Evolutionary conservation across 2,113 vertebrate genomes (phyloP), one percentile per base, ranked within the genome.

Genomic region (Procavia capensis): DNA sequence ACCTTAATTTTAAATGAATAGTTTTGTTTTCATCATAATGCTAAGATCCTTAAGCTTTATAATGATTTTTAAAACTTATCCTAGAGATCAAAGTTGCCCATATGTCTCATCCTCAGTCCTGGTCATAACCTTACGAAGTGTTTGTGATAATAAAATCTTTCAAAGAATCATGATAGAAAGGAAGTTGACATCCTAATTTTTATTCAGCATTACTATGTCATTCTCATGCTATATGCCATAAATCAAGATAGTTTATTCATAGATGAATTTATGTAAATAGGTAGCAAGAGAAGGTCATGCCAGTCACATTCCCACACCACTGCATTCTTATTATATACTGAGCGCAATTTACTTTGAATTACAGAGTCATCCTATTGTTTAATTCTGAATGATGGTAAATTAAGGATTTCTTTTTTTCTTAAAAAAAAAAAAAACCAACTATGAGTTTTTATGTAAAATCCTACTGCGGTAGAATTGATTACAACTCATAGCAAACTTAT

Each of bases 201-300:
- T 90, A 87, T 64, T 92, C 25, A 59, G 1, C 39, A 57, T 85
- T 66, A 39, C 63, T 75, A 36, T 74, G 16, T 43, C 63, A 84
- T 64, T 16, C 86, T 90, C 47, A 85, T 85, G 36, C 45, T 70
- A n/a, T 47, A 17, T 70, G 13, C 27, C 76, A 63, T 61, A 76
- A 63, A 63, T 80, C 27, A 64, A 76, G 22, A n/a, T 31, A 88
- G 10, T 20, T 59, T 90, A 70, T 93, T 92, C 75, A 95, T 25
- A 94, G 39, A 57, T 84, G 13, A 81, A 84, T 94, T 88, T 66
- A 93, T 93, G 43, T 24, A 94, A 96, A 94, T 90, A 10, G 27
- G 34, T 61, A 83, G 24, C 41, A 83, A 61, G 66, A 90, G 9
- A 90, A 66, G 45, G 6, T 91, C 50, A 82, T 27, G 34, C n/a